Base-by-base conservation (phyloP, 2,797 vertebrate species). In the Sebastes hopkinsi region DNA sequence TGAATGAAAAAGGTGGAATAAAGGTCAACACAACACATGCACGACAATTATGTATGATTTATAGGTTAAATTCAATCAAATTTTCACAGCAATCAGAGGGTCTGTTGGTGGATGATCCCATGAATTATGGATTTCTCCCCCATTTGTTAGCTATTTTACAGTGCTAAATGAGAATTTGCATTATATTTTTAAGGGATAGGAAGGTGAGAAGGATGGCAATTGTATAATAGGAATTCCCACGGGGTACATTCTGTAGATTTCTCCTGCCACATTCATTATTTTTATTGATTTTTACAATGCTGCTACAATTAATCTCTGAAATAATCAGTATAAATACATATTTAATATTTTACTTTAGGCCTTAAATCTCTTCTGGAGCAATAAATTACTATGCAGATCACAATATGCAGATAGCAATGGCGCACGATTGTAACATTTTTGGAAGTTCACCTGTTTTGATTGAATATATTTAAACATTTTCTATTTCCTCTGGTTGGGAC, bases 41-140 rank as follows among this genome's bases (percentile, higher is more conserved):
- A 61, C 80, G 54, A 46, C 62, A 77, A 76, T 80, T 79, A 79
- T 72, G 59, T 67, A 34, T 60, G 34, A 85, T 78, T 75, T 72
- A 79, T 75, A 30, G 36, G 50, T 22, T 59, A 77, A 75, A 68
- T 58, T 62, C 42, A 79, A 60, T 83, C 67, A 77, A 65, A 84
- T 65, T 69, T 30, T 3, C 12, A 32, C n/a, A 69, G 52, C 52
- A 70, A 38, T 58, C 54, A 58, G 32, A 70, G 38, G 12, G 52
- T 18, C 23, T 82, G 59, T 64, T 75, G 36, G 23, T 58, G 34
- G 52, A 22, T 38, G 29, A 34, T 38, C 34, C 10, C 72, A 50
- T 71, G 27, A 82, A 72, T 84, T 64, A 65, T 81, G 64, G 23
- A 81, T 85, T 60, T 79, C 20, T 73, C n/a, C 25, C 5, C 16